Conservation (phyloP, 2,888 invertebrate genomes). For the Acronicta leporina region DNA sequence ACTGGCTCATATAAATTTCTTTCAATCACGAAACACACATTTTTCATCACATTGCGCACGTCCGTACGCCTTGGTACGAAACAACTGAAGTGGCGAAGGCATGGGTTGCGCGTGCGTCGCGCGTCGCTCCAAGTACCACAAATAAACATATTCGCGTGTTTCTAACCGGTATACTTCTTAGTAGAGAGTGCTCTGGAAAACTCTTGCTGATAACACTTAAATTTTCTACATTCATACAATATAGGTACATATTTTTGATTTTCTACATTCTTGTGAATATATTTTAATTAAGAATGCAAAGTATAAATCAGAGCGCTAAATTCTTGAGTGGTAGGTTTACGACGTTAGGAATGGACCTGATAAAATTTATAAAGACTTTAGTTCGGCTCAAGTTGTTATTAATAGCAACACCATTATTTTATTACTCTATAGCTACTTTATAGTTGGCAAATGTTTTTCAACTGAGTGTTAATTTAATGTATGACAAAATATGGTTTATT, state of each 20-base stretch:
- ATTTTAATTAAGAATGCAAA: constrained; percentile 17
- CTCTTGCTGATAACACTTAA: constrained; percentile 39
- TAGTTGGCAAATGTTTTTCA: constrained; percentile 53
- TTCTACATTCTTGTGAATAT: background rate
- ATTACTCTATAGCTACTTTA: constrained; percentile 51
- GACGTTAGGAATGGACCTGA: constrained; percentile 47
- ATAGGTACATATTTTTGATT: background rate
- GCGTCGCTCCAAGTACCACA: constrained; percentile 79
- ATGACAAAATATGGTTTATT: constrained; percentile 46
- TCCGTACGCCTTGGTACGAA: constrained; percentile 69
- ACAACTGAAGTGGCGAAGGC: constrained; percentile 80
- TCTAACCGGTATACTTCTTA: constrained; percentile 60
- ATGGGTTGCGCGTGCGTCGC: constrained; percentile 79
- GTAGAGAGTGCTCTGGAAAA: constrained; percentile 49
- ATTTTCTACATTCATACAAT: constrained; percentile 11
- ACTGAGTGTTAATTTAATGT: constrained; percentile 52
- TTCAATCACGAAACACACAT: constrained; percentile 48
- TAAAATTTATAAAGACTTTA: constrained; percentile 54
- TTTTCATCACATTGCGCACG: constrained; percentile 69
- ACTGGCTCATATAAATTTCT: constrained; percentile 59
- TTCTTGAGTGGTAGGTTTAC: constrained; percentile 43
- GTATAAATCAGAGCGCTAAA: constrained; percentile 34
- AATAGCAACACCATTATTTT: constrained; percentile 51
- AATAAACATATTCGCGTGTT: constrained; percentile 83
- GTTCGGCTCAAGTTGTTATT: constrained; percentile 52